A percentile compares a stretch with the other conserved stretches of the same genome.
Evolutionary conservation across 2,797 vertebrate species (phyloP).

Genomic region (Chlorospingus flavigularis): DNA sequence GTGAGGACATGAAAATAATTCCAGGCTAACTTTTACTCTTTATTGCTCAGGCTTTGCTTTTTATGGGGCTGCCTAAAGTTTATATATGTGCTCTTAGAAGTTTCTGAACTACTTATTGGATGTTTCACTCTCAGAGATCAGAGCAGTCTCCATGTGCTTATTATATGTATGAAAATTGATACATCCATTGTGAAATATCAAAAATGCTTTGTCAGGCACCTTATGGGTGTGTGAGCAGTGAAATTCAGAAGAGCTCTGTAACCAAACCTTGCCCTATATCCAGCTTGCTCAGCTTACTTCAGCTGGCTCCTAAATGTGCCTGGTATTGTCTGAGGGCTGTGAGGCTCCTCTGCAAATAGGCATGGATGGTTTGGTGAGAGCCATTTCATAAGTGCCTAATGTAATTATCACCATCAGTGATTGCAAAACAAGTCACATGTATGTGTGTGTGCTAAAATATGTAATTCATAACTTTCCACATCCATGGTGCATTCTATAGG

Average conservation of each 20-base stretch:
- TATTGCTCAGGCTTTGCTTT: background rate
- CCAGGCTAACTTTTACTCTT: conserved; percentile 1
- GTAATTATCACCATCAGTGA: background rate
- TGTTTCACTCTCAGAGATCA: background rate
- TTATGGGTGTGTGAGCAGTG: background rate
- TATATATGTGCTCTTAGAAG: background rate
- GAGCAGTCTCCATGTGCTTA: background rate
- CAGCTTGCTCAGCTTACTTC: background rate
- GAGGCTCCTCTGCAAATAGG: background rate
- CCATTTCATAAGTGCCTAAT: background rate
- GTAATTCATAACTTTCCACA: background rate
- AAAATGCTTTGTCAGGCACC: background rate
- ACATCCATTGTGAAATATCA: background rate
- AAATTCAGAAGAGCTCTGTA: background rate
- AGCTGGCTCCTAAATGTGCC: background rate
- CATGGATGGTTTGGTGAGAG: background rate
- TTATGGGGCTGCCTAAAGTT: background rate
- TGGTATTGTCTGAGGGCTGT: background rate
- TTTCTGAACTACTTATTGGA: background rate
- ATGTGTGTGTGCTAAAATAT: background rate
- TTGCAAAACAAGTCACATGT: background rate
- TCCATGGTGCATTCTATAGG: background rate
- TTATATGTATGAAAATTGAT: background rate
- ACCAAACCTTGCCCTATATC: background rate
- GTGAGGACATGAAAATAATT: conserved; percentile 11